phyloP scores from a whole-genome alignment of 2,113 vertebrate species.

The Chlamydotis undulata region DNA sequence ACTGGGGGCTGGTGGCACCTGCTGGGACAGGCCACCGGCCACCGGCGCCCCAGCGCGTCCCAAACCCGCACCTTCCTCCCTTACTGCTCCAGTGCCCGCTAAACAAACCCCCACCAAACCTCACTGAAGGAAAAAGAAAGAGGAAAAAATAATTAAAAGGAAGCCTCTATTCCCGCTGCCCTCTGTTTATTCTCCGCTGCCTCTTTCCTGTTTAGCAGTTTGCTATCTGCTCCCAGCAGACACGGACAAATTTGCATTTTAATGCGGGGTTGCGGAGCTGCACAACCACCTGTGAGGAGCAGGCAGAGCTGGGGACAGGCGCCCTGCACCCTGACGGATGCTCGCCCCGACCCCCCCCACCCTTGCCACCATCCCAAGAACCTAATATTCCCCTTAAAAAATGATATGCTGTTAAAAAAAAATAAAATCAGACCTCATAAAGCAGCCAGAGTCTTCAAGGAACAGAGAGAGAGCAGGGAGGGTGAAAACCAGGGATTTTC shows the following conservation, averaged over 20 bases:
- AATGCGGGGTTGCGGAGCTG: not conserved
- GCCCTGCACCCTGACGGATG: not conserved
- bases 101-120: not conserved
- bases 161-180: not conserved
- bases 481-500: not conserved
- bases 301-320: not conserved
- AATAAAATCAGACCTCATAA: not conserved
- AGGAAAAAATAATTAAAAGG: not conserved
- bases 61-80: not conserved
- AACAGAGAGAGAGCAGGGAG: not conserved
- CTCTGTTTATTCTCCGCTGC: not conserved
- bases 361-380: not conserved
- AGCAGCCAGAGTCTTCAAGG: accelerated
- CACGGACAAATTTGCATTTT: slow-evolving; percentile 54
- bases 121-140: not conserved
- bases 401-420: not conserved
- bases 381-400: not conserved
- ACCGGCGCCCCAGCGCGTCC: not conserved
- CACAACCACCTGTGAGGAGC: not conserved
- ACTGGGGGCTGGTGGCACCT: not conserved
- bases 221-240: slow-evolving; percentile 62
- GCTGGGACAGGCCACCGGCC: accelerated
- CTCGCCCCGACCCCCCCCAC: too few relatives aligned
- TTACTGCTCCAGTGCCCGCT: not conserved
- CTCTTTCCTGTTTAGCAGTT: not conserved